Conservation (phyloP, 2,113 vertebrate species). For the Zeus faber region DNA sequence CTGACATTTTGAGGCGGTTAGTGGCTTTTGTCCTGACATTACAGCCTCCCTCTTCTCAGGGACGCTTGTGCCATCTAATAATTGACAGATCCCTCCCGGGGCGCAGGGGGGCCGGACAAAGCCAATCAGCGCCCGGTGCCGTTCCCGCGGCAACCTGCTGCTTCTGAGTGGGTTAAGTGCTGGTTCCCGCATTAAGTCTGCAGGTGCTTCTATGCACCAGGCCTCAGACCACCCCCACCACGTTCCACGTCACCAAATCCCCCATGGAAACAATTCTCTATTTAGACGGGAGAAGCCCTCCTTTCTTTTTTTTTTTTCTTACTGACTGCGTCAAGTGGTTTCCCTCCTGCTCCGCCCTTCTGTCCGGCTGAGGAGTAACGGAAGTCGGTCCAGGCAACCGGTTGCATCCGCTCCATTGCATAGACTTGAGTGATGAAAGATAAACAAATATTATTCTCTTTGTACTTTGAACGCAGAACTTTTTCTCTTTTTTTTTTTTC, state of each 20-base stretch:
- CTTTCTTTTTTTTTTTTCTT: background rate
- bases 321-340: background rate
- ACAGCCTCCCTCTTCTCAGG: background rate
- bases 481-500: too few species aligned
- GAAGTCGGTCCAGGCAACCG: too few species aligned
- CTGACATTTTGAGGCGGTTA: too few species aligned
- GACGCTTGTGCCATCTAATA: slow-evolving; percentile 19
- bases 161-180: slow-evolving; percentile 41
- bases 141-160: slow-evolving; percentile 52
- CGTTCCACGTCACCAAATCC: slow-evolving; percentile 24
- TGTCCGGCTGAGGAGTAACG: too few species aligned
- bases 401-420: too few species aligned
- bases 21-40: background rate
- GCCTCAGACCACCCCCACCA: background rate
- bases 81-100: slow-evolving; percentile 34
- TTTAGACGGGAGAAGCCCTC: slow-evolving; percentile 22
- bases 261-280: slow-evolving; percentile 17
- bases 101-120: slow-evolving; percentile 56
- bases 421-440: too few species aligned
- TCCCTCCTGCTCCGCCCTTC: too few species aligned
- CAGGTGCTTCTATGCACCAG: slow-evolving; percentile 49
- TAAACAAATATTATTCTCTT: too few species aligned
- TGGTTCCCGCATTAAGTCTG: slow-evolving; percentile 49
- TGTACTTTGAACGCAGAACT: too few species aligned
- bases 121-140: slow-evolving; percentile 35